These are phyloP conservation scores for Agelaius phoeniceus DNA, from an alignment of 2,113 vertebrate species.

Conservation along the genomic window DNA sequence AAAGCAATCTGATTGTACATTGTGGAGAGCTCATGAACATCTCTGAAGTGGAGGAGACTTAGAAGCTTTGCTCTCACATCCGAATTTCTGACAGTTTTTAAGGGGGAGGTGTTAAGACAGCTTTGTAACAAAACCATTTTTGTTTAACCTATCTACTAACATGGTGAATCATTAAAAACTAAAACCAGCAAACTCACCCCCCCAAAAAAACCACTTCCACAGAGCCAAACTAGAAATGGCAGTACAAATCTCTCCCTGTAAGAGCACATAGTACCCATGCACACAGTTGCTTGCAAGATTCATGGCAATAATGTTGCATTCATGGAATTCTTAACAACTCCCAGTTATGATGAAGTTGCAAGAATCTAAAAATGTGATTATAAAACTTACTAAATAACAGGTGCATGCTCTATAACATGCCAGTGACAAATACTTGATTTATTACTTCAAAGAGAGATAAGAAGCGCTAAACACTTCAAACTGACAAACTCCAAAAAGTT, in stretches of 20 bases:
- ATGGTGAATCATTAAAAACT: not conserved
- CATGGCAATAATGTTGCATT: not conserved
- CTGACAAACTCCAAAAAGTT: not conserved
- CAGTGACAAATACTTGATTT: not conserved
- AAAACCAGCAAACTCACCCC: not conserved
- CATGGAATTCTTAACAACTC: not conserved
- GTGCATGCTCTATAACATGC: not conserved
- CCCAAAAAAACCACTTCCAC: not conserved
- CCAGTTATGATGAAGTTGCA: not conserved
- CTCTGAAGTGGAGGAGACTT: not conserved
- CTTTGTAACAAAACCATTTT: not conserved
- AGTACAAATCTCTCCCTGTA: not conserved
- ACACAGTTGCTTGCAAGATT: not conserved
- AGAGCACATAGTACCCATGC: not conserved
- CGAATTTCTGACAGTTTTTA: not conserved
- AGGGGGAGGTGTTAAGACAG: not conserved
- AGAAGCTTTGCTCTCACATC: not conserved
- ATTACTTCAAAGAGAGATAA: not conserved
- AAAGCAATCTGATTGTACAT: not conserved
- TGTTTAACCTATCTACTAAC: not conserved
- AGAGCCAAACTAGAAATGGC: not conserved
- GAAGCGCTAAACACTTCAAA: not conserved
- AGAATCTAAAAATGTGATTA: not conserved
- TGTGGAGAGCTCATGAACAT: not conserved
- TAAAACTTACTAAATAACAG: not conserved